Evolutionary conservation across 1,140 invertebrate genomes (phyloP), one percentile per base, ranked within the genome.

Genomic region (Calliopsis andreniformis): DNA sequence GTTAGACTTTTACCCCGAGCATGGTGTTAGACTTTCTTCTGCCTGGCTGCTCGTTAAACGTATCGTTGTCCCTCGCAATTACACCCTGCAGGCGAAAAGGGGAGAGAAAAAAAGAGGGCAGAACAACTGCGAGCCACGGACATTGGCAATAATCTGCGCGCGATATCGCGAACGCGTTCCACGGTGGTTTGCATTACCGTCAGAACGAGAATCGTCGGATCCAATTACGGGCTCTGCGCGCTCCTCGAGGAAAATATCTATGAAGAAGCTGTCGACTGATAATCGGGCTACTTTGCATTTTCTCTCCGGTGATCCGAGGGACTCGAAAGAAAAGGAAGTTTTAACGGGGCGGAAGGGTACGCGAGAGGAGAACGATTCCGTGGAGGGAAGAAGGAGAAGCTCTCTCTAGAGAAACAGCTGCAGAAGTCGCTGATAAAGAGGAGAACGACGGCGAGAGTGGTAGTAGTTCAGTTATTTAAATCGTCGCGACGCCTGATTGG

Each of bases 401-500:
- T 32, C 32, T 16, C 42, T 30, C 12, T 35, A 42, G 35, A 43
- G 43, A 78, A 53, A 66, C 55, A 68, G 63, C 64, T 78, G 67
- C 61, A 58, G 66, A 80, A 84, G 82, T 83, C 67, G 77, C 20
- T 63, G 76, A 53, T 68, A 70, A 83, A 76, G 67, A 75, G 64
- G 67, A 75, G 64, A 61, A 61, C 18, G 71, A 14, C 43, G 49
- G 5, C 23, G 59, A 51, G 58, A 43, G 45, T 42, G 61, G 62
- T 47, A 55, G 64, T 70, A 75, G 83, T 84, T 84, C 75, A 70
- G 82, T 84, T 85, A 85, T 85, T 85, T 84, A 85, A 85, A 85
- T 85, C 62, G 69, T 75, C 62, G 43, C 76, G 69, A 83, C 64
- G 78, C 39, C 77, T 85, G 83, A 85, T 85, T 85, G 83, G 73